These are phyloP conservation scores for Bradypodion ventrale DNA, from an alignment of 2,797 vertebrate species.

Conservation along the genomic window DNA sequence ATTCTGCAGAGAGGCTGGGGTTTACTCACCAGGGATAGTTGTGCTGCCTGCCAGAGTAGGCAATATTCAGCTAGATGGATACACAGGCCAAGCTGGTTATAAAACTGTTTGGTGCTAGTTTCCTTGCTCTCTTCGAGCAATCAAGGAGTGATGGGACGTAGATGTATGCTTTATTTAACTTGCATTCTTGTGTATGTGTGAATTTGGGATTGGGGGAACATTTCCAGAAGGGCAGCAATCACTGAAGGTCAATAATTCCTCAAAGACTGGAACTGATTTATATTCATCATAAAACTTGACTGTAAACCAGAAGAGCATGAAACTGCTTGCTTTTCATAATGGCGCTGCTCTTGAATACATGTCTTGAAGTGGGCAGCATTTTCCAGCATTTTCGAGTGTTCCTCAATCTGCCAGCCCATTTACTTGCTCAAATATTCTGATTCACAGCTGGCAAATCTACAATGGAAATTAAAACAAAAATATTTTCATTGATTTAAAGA, in stretches of 20 bases:
- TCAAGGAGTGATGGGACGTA: not conserved
- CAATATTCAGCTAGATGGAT: not conserved
- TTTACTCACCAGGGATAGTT: too few relatives aligned
- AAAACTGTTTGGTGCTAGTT: not conserved
- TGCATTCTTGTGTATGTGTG: not conserved
- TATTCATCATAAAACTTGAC: not conserved
- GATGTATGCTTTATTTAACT: not conserved
- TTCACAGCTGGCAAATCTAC: conserved; percentile 6
- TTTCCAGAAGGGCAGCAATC: not conserved
- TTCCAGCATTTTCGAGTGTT: not conserved
- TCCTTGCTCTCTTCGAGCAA: not conserved
- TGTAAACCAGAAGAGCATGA: not conserved
- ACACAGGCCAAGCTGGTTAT: not conserved
- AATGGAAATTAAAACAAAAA: conserved; percentile 24
- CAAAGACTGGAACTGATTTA: not conserved
- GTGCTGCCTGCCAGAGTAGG: not conserved
- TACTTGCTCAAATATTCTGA: conserved; percentile 1
- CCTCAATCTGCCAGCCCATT: not conserved
- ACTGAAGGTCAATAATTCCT: not conserved
- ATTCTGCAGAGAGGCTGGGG: not conserved
- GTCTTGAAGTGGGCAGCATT: not conserved
- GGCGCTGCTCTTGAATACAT: not conserved
- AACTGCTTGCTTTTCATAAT: not conserved
- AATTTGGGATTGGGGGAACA: not conserved
- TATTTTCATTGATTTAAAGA: conserved; percentile 23